Conservation (phyloP, 2,797 vertebrate species). For the Xerus rutilus region DNA sequence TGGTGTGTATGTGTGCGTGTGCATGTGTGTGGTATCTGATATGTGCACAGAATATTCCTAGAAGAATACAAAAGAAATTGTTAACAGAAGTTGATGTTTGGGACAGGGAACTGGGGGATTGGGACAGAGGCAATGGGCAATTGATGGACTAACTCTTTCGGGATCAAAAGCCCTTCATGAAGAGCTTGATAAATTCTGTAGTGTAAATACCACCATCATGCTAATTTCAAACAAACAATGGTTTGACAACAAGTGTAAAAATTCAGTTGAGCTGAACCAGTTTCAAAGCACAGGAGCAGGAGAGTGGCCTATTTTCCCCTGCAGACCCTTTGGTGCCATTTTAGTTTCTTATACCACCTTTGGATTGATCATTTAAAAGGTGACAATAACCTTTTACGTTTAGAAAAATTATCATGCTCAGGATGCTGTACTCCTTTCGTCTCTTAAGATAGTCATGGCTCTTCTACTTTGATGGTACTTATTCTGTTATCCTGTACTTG, state of each 20-base stretch:
- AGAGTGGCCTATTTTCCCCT: background rate
- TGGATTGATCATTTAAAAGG: background rate
- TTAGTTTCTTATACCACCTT: background rate
- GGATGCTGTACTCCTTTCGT: background rate
- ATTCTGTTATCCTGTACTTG: background rate
- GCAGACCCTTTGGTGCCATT: background rate
- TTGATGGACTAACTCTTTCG: background rate
- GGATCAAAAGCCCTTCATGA: background rate
- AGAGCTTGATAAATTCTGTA: background rate
- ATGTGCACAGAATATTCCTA: background rate
- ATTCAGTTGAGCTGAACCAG: background rate
- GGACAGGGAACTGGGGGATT: background rate
- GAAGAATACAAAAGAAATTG: background rate
- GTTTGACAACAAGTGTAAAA: background rate
- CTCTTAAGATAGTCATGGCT: background rate
- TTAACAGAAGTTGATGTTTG: background rate
- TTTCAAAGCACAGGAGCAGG: background rate
- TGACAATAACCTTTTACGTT: conserved; percentile 5
- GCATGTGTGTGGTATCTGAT: background rate
- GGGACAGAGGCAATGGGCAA: background rate
- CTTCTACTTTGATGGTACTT: background rate
- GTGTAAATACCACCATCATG: background rate
- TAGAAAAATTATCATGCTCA: background rate
- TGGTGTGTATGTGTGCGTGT: background rate
- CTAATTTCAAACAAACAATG: background rate